phyloP scores from a whole-genome alignment of 2,888 invertebrate species.

The Euphydryas editha region DNA sequence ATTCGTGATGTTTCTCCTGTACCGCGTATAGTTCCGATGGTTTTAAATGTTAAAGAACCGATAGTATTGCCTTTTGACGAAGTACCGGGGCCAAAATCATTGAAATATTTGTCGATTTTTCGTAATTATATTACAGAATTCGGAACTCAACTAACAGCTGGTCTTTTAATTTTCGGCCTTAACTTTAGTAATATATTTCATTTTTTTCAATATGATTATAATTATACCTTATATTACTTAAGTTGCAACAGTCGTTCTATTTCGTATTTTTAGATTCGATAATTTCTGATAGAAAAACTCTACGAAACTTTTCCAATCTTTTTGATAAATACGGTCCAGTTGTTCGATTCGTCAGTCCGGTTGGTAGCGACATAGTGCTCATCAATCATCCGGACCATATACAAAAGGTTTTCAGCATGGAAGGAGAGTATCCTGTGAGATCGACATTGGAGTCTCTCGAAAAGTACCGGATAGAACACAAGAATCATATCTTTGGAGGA shows the following conservation, averaged over 20 bases:
- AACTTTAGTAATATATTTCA: constrained; percentile 66
- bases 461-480: constrained; percentile 84
- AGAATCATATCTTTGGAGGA: constrained; percentile 81
- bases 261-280: constrained; percentile 56
- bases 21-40: constrained; percentile 60
- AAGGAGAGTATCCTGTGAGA: constrained; percentile 84
- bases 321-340: constrained; percentile 86
- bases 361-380: constrained; percentile 86
- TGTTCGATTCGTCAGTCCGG: constrained; percentile 85
- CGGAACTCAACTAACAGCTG: constrained; percentile 85
- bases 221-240: neutral
- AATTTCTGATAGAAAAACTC: constrained; percentile 57
- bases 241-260: neutral
- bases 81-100: constrained; percentile 85
- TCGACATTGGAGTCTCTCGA: constrained; percentile 86
- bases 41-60: constrained; percentile 62
- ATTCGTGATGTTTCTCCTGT: constrained; percentile 32
- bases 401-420: constrained; percentile 84
- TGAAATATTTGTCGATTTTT: constrained; percentile 83
- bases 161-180: constrained; percentile 76
- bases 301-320: constrained; percentile 62
- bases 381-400: constrained; percentile 86
- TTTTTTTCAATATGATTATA: neutral
- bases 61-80: constrained; percentile 83
- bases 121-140: constrained; percentile 85